Evolutionary conservation across 2,113 vertebrate species (phyloP), one percentile per base, ranked within the genome.

Genomic region (Xerus inauris): DNA sequence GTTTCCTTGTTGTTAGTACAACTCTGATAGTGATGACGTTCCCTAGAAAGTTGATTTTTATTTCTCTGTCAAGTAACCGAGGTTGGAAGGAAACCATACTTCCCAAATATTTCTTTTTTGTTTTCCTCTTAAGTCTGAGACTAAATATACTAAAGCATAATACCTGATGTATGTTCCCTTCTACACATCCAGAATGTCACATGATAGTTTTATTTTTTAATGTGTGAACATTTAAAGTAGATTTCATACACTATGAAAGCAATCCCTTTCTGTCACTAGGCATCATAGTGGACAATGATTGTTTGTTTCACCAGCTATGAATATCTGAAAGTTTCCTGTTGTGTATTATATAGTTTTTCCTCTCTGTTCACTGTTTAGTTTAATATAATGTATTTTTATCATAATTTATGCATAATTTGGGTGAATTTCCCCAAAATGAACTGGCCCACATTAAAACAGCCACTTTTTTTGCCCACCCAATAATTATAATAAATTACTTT

Each of bases 341-440:
- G 69, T 59, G 45, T 19, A 51, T 19, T n/a, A n/a, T 22, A 2
- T 64, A 51, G 38, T 64, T 64, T 47, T 73, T 24, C 22, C 14
- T 32, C 30, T 62, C n/a, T 93, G 22, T 73, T 85, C 42, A 8
- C 10, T 76, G 2, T 19, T 72, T 94, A 49, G 22, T 71, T 86
- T 28, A 86, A 42, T 89, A 45, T 42, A 72, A 67, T 75, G 32
- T 69, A 17, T n/a, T 85, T 96, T 73, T 80, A 49, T 80, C 20
- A n/a, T 65, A 57, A 79, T 94, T 93, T 83, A 73, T 16, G 49
- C 6, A 77, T 64, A 32, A 49, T 89, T 89, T 94, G 69, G 49
- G 82, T 87, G 71, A 77, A 73, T 90, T 83, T 90, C 22, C 30
- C 47, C 86, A 40, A 59, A 75, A 42, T 89, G 86, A 93, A 77